phyloP scores from a whole-genome alignment of 2,113 vertebrate genomes.

The Rhinogobius similis region DNA sequence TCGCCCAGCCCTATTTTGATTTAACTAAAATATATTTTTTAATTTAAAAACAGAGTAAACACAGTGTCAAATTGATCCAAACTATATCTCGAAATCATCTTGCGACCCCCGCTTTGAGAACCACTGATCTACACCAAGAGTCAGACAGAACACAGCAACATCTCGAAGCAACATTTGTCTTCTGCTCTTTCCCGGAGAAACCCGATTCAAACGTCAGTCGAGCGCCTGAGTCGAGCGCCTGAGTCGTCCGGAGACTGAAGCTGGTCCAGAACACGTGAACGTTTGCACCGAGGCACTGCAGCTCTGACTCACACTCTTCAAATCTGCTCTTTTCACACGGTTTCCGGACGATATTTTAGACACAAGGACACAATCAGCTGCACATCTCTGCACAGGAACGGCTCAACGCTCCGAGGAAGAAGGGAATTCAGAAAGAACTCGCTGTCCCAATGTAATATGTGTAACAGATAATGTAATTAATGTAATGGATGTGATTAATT shows the following conservation, averaged over 20 bases:
- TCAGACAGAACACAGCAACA: no score
- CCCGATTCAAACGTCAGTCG: constrained; percentile 20
- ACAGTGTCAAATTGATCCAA: no score
- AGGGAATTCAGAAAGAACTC: neutral
- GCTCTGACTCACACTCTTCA: constrained; percentile 13
- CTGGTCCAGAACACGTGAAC: constrained; percentile 11
- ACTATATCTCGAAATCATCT: no score
- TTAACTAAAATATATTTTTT: no score
- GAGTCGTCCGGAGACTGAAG: no score
- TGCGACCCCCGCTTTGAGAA: no score
- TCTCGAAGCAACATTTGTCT: no score
- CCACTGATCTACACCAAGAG: no score
- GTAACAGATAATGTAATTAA: no score
- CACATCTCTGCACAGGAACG: neutral
- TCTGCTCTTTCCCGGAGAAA: neutral
- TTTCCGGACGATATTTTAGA: neutral
- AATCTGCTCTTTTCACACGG: constrained; percentile 24
- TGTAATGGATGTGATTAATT: neutral
- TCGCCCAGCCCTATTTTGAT: no score
- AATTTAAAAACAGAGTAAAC: no score
- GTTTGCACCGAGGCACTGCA: constrained; percentile 6
- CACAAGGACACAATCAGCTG: neutral
- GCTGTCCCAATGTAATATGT: no score
- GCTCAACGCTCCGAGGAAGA: neutral
- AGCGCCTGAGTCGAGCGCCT: neutral